Conservation (phyloP, 2,113 vertebrate genomes). For the Campylomormyrus numenius region DNA sequence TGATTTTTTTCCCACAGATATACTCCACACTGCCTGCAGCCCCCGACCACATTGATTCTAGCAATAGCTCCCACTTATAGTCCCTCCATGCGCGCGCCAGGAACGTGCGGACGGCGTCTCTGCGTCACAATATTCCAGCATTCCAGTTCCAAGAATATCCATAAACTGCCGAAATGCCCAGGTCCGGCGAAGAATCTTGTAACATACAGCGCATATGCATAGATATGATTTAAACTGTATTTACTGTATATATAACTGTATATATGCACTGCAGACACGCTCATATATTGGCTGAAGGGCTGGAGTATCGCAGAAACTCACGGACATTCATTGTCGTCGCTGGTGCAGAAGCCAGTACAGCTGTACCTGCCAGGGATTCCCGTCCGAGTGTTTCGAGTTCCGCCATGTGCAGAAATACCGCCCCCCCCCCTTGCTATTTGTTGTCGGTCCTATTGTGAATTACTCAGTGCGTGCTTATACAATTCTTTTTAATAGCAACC, state of each 20-base stretch:
- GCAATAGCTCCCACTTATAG: conserved; percentile 7
- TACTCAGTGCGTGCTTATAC: background rate
- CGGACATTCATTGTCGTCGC: background rate
- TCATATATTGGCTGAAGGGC: background rate
- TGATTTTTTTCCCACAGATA: background rate
- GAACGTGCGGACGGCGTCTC: background rate
- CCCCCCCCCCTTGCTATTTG: background rate
- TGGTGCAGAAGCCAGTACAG: background rate
- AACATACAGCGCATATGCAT: background rate
- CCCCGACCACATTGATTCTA: background rate
- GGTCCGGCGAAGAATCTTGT: background rate
- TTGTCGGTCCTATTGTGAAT: background rate
- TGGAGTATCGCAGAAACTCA: background rate
- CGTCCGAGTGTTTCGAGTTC: background rate
- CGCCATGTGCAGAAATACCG: background rate
- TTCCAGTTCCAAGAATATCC: background rate
- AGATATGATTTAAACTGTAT: background rate
- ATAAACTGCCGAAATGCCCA: background rate
- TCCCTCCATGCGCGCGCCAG: background rate
- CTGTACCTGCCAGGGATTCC: background rate
- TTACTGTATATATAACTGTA: background rate
- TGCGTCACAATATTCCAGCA: background rate
- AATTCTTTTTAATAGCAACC: background rate
- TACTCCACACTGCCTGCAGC: background rate
- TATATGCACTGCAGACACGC: background rate